A percentile compares a stretch with the other conserved stretches of the same genome.
Evolutionary conservation across 1,140 invertebrate species (phyloP).

Genomic region (Hycleus cichorii): DNA sequence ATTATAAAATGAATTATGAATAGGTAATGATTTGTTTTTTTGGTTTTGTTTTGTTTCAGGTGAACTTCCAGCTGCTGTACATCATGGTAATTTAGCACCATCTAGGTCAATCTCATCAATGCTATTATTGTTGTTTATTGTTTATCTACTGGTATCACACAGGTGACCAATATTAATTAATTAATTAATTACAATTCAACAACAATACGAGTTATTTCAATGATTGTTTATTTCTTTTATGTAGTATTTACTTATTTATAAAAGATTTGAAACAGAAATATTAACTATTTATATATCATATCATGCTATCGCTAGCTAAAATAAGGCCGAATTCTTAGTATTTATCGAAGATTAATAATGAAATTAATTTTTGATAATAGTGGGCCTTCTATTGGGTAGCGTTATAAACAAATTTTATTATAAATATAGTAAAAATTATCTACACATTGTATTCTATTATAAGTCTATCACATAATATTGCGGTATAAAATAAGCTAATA

Average conservation of each 20-base stretch:
- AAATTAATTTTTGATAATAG: too few species aligned
- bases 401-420: too few species aligned
- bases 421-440: too few species aligned
- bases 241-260: too few species aligned
- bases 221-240: background rate
- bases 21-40: slow-evolving; percentile 1
- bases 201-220: slow-evolving; percentile 5
- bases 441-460: too few species aligned
- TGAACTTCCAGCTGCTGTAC: slow-evolving; percentile 47
- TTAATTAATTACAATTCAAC: background rate
- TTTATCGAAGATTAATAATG: too few species aligned
- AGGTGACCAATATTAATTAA: slow-evolving; percentile 19
- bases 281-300: slow-evolving; percentile 8
- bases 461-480: too few species aligned
- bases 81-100: slow-evolving; percentile 26
- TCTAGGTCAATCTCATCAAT: slow-evolving; percentile 5
- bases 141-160: slow-evolving; percentile 4
- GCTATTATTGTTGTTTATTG: slow-evolving; percentile 11
- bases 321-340: too few species aligned
- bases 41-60: slow-evolving; percentile 36
- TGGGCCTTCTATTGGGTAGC: too few species aligned
- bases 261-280: background rate
- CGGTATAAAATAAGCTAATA: too few species aligned
- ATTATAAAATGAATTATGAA: background rate
- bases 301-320: slow-evolving; percentile 5